phyloP scores from a whole-genome alignment of 2,113 vertebrate genomes.

The Sinocyclocheilus rhinocerous region DNA sequence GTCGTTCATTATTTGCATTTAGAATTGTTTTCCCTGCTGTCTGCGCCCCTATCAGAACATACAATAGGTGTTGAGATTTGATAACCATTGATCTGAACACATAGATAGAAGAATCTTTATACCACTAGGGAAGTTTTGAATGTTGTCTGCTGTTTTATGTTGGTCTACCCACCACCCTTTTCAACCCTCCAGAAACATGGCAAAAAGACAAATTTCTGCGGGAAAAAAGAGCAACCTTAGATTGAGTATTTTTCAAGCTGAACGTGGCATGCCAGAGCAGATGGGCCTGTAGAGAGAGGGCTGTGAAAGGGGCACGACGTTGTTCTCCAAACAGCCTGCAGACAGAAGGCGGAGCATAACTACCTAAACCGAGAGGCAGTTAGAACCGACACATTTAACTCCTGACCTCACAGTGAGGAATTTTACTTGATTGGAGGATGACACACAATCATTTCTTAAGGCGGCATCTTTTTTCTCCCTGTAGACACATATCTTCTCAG shows the following conservation, averaged over 20 bases:
- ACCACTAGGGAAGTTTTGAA: not conserved
- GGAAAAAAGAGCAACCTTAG: not conserved
- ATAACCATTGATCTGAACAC: not conserved
- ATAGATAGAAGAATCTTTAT: not conserved
- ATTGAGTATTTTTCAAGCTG: conserved; percentile 9
- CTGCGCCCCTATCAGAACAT: not conserved
- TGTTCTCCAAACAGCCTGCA: conserved; percentile 55
- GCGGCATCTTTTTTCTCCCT: not conserved
- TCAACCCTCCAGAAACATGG: conserved; percentile 10
- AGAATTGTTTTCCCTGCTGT: not conserved
- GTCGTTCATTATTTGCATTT: not conserved
- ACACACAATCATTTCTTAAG: not conserved
- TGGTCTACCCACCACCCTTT: not conserved
- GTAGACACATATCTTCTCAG: conserved; percentile 9
- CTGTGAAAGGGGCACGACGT: conserved; percentile 41
- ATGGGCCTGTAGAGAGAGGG: conserved; percentile 52
- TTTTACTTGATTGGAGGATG: conserved; percentile 18
- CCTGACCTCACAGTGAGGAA: conserved; percentile 25
- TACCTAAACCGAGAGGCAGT: conserved; percentile 45
- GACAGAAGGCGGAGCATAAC: conserved; percentile 53
- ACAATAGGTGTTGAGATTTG: not conserved
- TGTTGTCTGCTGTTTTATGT: not conserved
- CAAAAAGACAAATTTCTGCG: not conserved
- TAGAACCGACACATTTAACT: conserved; percentile 33
- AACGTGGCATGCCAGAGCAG: conserved; percentile 53